A percentile compares a stretch with the other conserved stretches of the same genome.
phyloP scores from a whole-genome alignment of 2,888 invertebrate species.

The Luperina testacea region DNA sequence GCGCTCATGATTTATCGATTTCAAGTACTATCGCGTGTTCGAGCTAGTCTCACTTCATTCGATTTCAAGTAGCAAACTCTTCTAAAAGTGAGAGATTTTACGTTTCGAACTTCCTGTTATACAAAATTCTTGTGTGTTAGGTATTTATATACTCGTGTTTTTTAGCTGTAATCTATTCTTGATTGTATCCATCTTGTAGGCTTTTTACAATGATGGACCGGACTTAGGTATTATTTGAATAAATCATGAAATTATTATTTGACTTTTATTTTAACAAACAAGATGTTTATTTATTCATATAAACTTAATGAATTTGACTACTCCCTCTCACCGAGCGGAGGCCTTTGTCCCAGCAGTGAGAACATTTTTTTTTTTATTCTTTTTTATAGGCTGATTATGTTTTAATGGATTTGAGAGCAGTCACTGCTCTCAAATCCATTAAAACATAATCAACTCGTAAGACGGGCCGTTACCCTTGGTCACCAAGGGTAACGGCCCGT shows the following conservation, averaged over 20 bases:
- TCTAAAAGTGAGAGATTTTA: background rate
- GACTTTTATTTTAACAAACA: slow-evolving; percentile 15
- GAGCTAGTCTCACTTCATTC: slow-evolving; percentile 1
- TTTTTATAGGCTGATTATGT: too few species aligned
- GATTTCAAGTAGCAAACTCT: background rate
- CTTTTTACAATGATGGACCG: slow-evolving; percentile 43
- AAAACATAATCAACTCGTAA: too few species aligned
- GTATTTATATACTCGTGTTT: slow-evolving; percentile 48
- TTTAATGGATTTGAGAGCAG: background rate
- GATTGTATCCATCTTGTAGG: slow-evolving; percentile 32
- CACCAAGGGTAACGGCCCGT: background rate
- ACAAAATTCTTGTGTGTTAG: slow-evolving; percentile 24
- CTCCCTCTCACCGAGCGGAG: too few species aligned
- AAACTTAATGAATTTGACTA: background rate
- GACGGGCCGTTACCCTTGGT: too few species aligned
- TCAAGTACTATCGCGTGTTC: background rate
- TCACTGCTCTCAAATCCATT: too few species aligned
- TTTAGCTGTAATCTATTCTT: slow-evolving; percentile 48
- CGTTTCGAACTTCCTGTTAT: background rate
- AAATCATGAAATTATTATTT: slow-evolving; percentile 51
- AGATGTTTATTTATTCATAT: background rate
- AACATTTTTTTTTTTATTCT: too few species aligned
- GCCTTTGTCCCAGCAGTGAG: too few species aligned
- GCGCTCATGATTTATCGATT: background rate
- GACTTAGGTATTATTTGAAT: slow-evolving; percentile 60